phyloP scores from a whole-genome alignment of 2,113 vertebrate species.

The Engystomops pustulosus region DNA sequence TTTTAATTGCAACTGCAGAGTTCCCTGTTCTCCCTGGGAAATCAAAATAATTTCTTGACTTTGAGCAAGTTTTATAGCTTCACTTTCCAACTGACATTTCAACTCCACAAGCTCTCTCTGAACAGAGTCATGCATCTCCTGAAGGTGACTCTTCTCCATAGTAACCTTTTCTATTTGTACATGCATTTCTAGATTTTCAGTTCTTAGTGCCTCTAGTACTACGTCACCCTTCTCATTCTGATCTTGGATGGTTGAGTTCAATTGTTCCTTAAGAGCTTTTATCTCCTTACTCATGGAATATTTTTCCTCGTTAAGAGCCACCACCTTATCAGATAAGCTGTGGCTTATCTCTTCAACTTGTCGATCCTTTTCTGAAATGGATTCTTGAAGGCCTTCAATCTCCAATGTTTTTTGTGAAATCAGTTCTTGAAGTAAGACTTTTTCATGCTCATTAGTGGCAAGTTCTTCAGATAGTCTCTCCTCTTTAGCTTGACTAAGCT shows the following conservation, averaged over 20 bases:
- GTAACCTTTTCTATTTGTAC: conserved; percentile 49
- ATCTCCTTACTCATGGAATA: conserved; percentile 79
- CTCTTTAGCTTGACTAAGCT: conserved; percentile 69
- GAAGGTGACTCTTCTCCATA: conserved; percentile 21
- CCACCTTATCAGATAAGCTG: conserved; percentile 86
- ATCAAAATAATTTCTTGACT: conserved; percentile 9
- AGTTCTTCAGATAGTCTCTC: conserved; percentile 74
- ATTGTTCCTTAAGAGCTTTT: conserved; percentile 80
- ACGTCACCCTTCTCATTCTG: conserved; percentile 68
- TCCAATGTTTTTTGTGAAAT: conserved; percentile 74
- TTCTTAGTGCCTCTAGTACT: conserved; percentile 51
- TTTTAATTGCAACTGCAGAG: conserved; percentile 20
- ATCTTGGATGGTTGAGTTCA: conserved; percentile 64
- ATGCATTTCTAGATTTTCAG: conserved; percentile 51
- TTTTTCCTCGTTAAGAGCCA: conserved; percentile 87
- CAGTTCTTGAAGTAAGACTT: conserved; percentile 70
- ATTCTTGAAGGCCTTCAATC: conserved; percentile 74
- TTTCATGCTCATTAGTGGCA: conserved; percentile 65
- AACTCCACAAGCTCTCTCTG: conserved; percentile 61
- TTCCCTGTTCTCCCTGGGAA: conserved; percentile 61
- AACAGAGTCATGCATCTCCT: neutral
- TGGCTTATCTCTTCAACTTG: conserved; percentile 83
- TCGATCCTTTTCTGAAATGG: conserved; percentile 78
- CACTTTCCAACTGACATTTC: neutral
- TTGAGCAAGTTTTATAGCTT: neutral